These are phyloP conservation scores for Polydrusus tereticollis DNA, from an alignment of 2,888 invertebrate species.

Conservation along the genomic window DNA sequence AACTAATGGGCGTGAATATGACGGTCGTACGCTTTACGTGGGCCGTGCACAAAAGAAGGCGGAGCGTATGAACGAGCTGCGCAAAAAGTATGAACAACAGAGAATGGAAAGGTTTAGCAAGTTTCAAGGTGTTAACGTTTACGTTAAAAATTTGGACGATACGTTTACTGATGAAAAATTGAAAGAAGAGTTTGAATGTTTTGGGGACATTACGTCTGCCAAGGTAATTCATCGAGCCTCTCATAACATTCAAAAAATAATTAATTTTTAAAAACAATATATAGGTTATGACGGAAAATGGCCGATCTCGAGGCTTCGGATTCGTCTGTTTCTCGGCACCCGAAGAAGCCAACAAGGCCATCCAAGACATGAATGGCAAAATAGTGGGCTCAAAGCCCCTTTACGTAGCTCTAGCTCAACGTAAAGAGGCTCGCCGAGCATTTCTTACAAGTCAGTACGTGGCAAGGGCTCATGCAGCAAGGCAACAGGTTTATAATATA, in stretches of 20 bases:
- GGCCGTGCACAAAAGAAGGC: constrained; percentile 99
- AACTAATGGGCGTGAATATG: constrained; percentile 88
- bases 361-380: constrained; percentile 79
- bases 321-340: constrained; percentile 80
- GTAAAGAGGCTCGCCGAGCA: constrained; percentile 79
- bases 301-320: constrained; percentile 72
- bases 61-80: constrained; percentile 95
- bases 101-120: constrained; percentile 90
- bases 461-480: constrained; percentile 76
- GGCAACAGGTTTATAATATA: constrained; percentile 67
- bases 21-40: constrained; percentile 86
- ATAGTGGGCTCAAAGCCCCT: constrained; percentile 78
- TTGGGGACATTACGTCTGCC: constrained; percentile 79
- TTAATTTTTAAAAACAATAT: too few relatives aligned
- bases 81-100: constrained; percentile 94
- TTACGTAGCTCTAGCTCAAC: constrained; percentile 80
- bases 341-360: constrained; percentile 79
- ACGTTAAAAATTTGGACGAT: constrained; percentile 81
- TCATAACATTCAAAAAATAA: too few relatives aligned
- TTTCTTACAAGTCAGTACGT: constrained; percentile 78
- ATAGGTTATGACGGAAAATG: constrained; percentile 63
- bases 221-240: constrained; percentile 74
- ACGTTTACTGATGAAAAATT: constrained; percentile 76
- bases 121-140: constrained; percentile 77
- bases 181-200: constrained; percentile 74